These are phyloP conservation scores for Indri indri DNA, from an alignment of 2,113 vertebrate genomes.

Conservation along the genomic window DNA sequence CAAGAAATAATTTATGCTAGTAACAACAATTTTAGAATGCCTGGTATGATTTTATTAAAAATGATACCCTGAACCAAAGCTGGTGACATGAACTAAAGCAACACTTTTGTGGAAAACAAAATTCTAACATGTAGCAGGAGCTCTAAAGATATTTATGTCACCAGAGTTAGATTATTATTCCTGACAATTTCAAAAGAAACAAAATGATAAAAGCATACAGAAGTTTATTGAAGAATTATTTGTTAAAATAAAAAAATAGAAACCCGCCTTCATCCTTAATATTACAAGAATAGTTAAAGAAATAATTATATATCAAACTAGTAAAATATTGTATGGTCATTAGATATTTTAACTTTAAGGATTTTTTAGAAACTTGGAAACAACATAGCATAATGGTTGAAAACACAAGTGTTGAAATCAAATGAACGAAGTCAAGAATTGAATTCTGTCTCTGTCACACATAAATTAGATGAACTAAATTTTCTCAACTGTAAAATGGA, in stretches of 20 bases:
- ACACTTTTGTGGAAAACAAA: not conserved
- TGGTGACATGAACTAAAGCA: not conserved
- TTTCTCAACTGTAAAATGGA: slow-evolving; percentile 37
- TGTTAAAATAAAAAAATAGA: not conserved
- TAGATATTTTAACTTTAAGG: not conserved
- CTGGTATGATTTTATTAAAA: not conserved
- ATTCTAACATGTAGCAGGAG: not conserved
- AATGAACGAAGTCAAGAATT: not conserved
- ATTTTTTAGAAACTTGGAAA: slow-evolving; percentile 7
- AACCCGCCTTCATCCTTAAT: not conserved
- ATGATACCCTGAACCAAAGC: not conserved
- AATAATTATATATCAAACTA: not conserved
- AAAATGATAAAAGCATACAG: not conserved
- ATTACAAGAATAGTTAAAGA: not conserved
- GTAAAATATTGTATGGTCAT: not conserved
- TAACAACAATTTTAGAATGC: not conserved
- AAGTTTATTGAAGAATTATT: not conserved
- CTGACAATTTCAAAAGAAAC: slow-evolving; percentile 9
- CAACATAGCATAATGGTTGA: not conserved
- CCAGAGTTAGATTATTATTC: not conserved
- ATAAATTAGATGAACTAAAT: slow-evolving; percentile 43
- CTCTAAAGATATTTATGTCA: not conserved
- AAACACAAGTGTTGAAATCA: slow-evolving; percentile 26
- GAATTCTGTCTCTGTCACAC: not conserved
- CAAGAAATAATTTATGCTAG: slow-evolving; percentile 12